Evolutionary conservation across 2,113 vertebrate species (phyloP).

Genomic region (Pipa parva): DNA sequence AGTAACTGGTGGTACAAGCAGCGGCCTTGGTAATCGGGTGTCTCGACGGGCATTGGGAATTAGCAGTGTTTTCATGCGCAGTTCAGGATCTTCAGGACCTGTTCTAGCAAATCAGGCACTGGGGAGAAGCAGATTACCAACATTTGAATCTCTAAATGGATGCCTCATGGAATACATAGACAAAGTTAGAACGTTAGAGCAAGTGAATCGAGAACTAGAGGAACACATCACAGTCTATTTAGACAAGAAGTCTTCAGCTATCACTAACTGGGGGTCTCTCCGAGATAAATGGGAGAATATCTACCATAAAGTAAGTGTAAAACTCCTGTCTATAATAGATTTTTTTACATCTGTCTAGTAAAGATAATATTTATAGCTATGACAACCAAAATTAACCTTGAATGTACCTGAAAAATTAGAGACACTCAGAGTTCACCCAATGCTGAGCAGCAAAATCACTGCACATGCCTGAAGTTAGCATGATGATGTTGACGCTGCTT

Average conservation of each 20-base stretch:
- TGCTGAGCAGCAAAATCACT: too few relatives aligned
- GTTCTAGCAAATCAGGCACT: conserved; percentile 59
- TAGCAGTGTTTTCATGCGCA: conserved; percentile 88
- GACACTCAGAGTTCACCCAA: too few relatives aligned
- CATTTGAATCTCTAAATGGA: conserved; percentile 70
- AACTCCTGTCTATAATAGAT: too few relatives aligned
- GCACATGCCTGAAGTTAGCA: too few relatives aligned
- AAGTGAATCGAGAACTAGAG: conserved; percentile 85
- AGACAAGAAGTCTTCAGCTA: conserved; percentile 73
- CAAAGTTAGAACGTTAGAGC: conserved; percentile 81
- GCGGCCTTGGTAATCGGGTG: conserved; percentile 74
- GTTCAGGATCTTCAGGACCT: conserved; percentile 61
- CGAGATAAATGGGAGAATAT: conserved; percentile 76
- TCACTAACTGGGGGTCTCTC: conserved; percentile 68
- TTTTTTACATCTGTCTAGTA: too few relatives aligned
- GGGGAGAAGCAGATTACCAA: conserved; percentile 54
- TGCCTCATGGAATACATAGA: conserved; percentile 86
- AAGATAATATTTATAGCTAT: too few relatives aligned
- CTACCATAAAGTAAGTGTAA: conserved; percentile 76
- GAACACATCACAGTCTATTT: conserved; percentile 76
- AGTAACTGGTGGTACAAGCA: conserved; percentile 56
- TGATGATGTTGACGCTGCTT: too few relatives aligned
- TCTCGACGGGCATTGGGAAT: conserved; percentile 87
- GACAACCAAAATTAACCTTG: too few relatives aligned
- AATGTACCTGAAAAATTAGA: too few relatives aligned